Percentiles rank a stretch among this genome's conserved stretches.
Evolutionary conservation across 1,140 invertebrate species (phyloP).

Genomic region (Brachionus paranguensis): DNA sequence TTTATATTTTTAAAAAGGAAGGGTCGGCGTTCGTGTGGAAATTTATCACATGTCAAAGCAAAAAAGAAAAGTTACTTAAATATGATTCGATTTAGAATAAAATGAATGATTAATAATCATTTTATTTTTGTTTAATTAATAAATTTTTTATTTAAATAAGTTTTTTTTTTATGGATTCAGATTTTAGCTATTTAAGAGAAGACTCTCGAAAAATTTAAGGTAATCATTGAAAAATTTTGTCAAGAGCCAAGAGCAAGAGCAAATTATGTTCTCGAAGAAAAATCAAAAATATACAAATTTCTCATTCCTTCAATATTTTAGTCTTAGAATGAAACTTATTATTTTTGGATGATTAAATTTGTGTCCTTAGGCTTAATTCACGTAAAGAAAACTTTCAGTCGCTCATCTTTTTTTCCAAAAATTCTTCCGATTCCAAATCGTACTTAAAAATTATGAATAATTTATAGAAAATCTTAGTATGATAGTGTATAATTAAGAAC

Average conservation of each 20-base stretch:
- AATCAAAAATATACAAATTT: background rate
- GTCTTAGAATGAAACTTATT: background rate
- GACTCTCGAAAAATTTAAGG: background rate
- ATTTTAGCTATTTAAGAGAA: background rate
- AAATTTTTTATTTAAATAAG: background rate
- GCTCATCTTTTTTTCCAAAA: background rate
- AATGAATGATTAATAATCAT: background rate
- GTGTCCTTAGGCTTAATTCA: background rate
- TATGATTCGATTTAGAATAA: conserved; percentile 33
- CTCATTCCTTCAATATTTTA: background rate
- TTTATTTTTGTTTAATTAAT: background rate
- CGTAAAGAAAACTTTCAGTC: background rate
- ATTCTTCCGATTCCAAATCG: background rate
- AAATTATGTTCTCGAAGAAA: background rate
- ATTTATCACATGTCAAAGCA: conserved; percentile 9
- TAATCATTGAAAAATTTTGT: background rate
- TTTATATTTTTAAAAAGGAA: background rate
- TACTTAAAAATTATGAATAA: no score
- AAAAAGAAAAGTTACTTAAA: conserved; percentile 19
- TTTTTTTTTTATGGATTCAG: background rate
- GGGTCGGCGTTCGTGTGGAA: background rate
- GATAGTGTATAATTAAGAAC: background rate
- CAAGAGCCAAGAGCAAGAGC: background rate
- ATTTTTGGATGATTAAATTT: background rate
- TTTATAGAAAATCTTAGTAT: no score